Conservation (phyloP, 2,113 vertebrate species). For the Notechis scutatus region DNA sequence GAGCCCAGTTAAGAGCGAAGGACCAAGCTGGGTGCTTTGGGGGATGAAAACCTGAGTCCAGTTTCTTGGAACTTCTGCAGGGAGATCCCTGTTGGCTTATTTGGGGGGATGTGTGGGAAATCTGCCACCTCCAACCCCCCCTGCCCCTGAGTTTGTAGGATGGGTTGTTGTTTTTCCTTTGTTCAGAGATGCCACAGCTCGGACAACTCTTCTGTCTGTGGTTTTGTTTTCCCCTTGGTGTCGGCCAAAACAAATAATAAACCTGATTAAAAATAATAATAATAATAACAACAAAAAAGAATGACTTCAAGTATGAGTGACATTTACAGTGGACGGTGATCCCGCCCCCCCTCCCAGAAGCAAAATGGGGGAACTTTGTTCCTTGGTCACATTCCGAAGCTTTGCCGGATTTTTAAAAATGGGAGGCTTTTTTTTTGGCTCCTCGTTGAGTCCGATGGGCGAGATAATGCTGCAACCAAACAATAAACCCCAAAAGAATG, state of each 20-base stretch:
- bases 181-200: not conserved
- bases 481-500: slow-evolving; percentile 40
- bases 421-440: slow-evolving; percentile 30
- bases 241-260: not conserved
- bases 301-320: slow-evolving; percentile 62
- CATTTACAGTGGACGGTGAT: slow-evolving; percentile 41
- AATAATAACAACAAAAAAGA: not conserved
- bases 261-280: not conserved
- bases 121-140: too few relatives aligned
- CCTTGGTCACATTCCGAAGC: slow-evolving; percentile 35
- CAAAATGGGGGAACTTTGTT: slow-evolving; percentile 12
- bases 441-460: slow-evolving; percentile 32
- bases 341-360: not conserved
- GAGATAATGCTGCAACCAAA: slow-evolving; percentile 34
- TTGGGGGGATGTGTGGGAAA: not conserved
- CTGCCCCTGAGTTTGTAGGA: not conserved
- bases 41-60: not conserved
- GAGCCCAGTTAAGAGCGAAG: not conserved
- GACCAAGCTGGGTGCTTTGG: not conserved
- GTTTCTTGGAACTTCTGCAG: not conserved
- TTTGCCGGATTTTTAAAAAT: not conserved
- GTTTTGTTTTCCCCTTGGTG: not conserved
- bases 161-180: rapidly evolving
- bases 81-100: not conserved
- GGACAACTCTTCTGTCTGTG: not conserved